Conservation (phyloP, 2,888 invertebrate species). For the Tryphoninae sp. region DNA sequence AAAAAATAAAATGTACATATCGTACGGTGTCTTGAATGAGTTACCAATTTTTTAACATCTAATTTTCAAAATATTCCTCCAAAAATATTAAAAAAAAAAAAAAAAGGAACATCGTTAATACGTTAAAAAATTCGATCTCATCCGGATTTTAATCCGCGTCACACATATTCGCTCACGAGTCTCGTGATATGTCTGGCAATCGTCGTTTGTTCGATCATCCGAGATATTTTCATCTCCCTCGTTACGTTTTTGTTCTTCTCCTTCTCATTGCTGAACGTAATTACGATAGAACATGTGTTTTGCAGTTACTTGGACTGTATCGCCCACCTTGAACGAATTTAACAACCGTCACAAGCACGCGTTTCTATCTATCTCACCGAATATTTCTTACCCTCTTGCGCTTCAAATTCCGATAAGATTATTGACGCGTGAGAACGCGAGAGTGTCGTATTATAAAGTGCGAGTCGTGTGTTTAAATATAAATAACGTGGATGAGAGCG, state of each 20-base stretch:
- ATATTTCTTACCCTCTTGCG: neutral
- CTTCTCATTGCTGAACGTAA: conserved; percentile 20
- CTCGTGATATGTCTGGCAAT: neutral
- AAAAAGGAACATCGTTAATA: no score
- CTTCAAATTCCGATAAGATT: conserved; percentile 45
- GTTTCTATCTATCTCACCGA: neutral
- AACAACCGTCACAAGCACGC: neutral
- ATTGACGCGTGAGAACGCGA: conserved; percentile 6
- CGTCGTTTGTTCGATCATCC: conserved; percentile 5
- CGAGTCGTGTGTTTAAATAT: neutral
- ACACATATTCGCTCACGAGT: no score
- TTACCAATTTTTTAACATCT: neutral
- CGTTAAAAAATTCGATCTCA: no score
- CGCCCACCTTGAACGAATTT: conserved; percentile 16
- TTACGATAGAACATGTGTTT: conserved; percentile 19
- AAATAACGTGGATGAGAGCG: neutral
- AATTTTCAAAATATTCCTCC: conserved; percentile 4
- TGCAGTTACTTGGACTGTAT: conserved; percentile 24
- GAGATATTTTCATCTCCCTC: conserved; percentile 14
- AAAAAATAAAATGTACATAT: no score
- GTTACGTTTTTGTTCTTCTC: neutral
- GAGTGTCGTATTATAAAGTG: conserved; percentile 4
- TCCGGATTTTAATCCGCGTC: no score
- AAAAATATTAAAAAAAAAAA: no score
- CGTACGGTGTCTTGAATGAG: no score